Base-by-base conservation (phyloP, 2,113 vertebrate species). In the Cryptotis parvus region DNA sequence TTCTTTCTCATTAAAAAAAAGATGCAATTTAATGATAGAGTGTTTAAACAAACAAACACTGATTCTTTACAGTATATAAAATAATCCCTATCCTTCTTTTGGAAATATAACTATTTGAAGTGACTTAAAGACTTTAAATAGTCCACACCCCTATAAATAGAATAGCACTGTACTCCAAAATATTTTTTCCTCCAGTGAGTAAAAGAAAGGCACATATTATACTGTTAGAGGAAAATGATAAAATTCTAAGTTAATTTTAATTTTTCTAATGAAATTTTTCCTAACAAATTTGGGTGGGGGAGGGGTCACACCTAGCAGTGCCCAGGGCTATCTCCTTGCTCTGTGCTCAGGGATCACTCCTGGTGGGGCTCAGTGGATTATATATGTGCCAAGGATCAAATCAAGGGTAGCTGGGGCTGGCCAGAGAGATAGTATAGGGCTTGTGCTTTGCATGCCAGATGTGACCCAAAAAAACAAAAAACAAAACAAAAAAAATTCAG, bases 71-170 rank as follows among this genome's bases (percentile, higher is more conserved):
- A 84, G 39, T 61, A 79, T 41, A 80, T 89, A 87, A 93, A 88
- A 89, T 69, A 78, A 89, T 84, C 12, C 58, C 81, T 80, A 55
- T 61, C 87, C 92, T 88, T 75, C 41, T 92, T 86, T 89, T 74
- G 52, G 78, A 96, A 90, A 72, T 41, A 75, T 43, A 73, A 65
- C 74, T 14, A 84, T 27, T 55, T 89, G 73, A 91, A 91, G 41
- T 39, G 45, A 91, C 66, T 87, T 89, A 43, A 82, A 94, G 68
- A 82, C 78, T 72, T 89, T 81, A 91, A 96, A 79, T 35, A 74
- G 29, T 45, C 31, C 12, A 86, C 24, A 41, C 1, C 35, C n/a
- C 49, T 82, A 84, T 92, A 84, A 63, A 52, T 35, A 87, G 39
- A 87, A 61, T 61, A 92, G 80, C 55, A 81, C 24, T 92, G 91